These are phyloP conservation scores for Pteronura brasiliensis DNA, from an alignment of 2,113 vertebrate species.

Conservation along the genomic window DNA sequence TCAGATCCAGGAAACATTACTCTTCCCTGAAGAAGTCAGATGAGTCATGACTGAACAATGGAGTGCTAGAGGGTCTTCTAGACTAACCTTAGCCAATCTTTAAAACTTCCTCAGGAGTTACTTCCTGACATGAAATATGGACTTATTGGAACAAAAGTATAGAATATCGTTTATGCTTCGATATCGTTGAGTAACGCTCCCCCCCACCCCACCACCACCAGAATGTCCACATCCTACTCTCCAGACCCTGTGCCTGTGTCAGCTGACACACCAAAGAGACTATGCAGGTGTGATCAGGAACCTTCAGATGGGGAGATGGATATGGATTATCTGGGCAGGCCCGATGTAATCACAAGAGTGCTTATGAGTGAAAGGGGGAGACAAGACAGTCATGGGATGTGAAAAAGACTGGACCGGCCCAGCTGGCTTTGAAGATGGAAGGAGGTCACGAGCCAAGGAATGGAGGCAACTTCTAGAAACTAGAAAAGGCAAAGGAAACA, in stretches of 20 bases:
- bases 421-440: neutral
- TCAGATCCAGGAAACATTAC: slow-evolving; percentile 11
- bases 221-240: accelerated
- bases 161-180: neutral
- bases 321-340: neutral
- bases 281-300: neutral
- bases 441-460: neutral
- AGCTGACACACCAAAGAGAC: neutral
- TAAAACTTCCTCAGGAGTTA: neutral
- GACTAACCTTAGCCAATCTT: neutral
- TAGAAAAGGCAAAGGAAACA: neutral
- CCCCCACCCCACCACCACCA: no score
- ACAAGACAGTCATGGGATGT: neutral
- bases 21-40: slow-evolving; percentile 5
- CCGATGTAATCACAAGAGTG: neutral
- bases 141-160: neutral
- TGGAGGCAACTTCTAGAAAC: neutral
- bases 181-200: neutral
- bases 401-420: neutral
- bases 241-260: no score
- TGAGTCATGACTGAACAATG: neutral
- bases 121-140: neutral
- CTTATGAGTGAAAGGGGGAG: neutral
- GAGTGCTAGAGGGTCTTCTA: neutral
- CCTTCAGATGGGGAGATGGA: neutral